Base-by-base conservation (phyloP, 2,113 vertebrate genomes). In the Edolisoma coerulescens region DNA sequence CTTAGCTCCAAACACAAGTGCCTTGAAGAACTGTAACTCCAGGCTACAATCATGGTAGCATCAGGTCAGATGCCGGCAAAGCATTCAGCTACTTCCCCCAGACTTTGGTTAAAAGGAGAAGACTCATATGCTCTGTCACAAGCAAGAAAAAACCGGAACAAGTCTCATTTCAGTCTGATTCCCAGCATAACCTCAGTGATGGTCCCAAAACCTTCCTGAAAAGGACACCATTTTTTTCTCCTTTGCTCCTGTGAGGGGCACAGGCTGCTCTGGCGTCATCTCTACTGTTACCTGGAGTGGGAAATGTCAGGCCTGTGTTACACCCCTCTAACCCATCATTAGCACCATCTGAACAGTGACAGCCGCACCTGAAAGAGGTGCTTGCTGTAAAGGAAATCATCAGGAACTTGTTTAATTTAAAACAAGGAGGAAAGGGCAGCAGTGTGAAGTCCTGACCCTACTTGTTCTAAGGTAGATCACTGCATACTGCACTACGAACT, bases 301-400 rank as follows among this genome's bases (percentile, higher is more conserved):
- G 65, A 84, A 94, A 77, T 1, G 37, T 53, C 9, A 24, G 52
- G 61, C 27, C 69, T 18, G 24, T 22, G 71, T 45, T 44, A 87
- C 56, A 59, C 11, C 24, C 24, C 57, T 84, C 59, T 27, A 67
- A 53, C 14, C n/a, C 60, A 33, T 54, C 60, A 11, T 5, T 30
- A 41, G 32, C 63, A 60, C 19, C 39, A n/a, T 47, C 1, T 2
- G 32, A 76, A 68, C 37, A 37, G 13, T 0, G 3, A 35, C 50
- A 53, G 33, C 33, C 0, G 1, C 37, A 26, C 3, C 39, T 54
- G 59, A 44, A 35, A 65, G 3, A 52, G 8, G 21, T 11, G 24
- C n/a, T 87, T 0, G 0, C 45, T 47, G 33, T 27, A n/a, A 37
- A 33, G 3, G 12, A 77, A 57, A 52, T 3, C 1, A 53, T n/a